A percentile compares a stretch with the other conserved stretches of the same genome.
These are phyloP conservation scores for Dendrolimus houi DNA, from an alignment of 2,888 invertebrate genomes.

Conservation along the genomic window DNA sequence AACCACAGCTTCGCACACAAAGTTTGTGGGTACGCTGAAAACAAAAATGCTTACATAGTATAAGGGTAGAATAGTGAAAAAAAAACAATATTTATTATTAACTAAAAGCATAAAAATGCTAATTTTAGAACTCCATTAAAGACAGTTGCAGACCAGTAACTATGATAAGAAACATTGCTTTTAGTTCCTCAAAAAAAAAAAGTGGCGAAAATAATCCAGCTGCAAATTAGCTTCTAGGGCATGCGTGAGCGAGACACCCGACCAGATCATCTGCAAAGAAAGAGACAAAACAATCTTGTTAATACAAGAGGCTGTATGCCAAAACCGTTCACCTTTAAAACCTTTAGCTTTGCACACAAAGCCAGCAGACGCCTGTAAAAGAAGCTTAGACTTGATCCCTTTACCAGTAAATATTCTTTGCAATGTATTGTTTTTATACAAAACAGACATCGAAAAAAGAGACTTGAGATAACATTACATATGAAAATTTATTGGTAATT, in stretches of 20 bases:
- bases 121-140: too few relatives aligned
- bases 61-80: background rate
- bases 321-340: slow-evolving; percentile 47
- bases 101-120: too few relatives aligned
- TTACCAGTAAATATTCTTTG: background rate
- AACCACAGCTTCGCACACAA: too few relatives aligned
- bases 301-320: slow-evolving; percentile 36
- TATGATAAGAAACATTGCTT: too few relatives aligned
- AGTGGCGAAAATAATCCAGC: slow-evolving; percentile 2
- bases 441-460: too few relatives aligned
- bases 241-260: slow-evolving; percentile 33
- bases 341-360: slow-evolving; percentile 44
- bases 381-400: background rate
- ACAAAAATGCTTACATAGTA: background rate
- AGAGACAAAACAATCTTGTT: slow-evolving; percentile 61
- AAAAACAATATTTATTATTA: background rate
- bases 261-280: slow-evolving; percentile 61
- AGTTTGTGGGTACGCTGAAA: too few relatives aligned
- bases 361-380: slow-evolving; percentile 31
- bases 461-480: too few relatives aligned
- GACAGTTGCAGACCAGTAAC: too few relatives aligned
- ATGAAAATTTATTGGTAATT: too few relatives aligned
- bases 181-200: too few relatives aligned
- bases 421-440: too few relatives aligned
- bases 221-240: slow-evolving; percentile 18